Evolutionary conservation across 1,140 invertebrate species (phyloP), one percentile per base, ranked within the genome.

Genomic region (Manduca sexta): DNA sequence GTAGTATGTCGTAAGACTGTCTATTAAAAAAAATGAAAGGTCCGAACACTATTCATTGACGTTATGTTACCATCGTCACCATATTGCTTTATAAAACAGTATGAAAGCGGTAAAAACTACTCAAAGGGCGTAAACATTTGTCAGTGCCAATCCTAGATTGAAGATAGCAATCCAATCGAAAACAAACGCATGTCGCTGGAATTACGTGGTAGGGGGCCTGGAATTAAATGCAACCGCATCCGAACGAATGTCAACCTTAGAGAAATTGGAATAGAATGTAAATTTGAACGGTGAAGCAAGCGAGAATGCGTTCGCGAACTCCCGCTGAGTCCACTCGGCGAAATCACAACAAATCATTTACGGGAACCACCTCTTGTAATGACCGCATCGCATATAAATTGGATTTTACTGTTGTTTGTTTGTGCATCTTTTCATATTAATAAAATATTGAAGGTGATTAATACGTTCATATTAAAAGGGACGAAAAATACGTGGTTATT

Each of bases 341-440:
- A 69, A 76, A 81, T 79, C 74, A 82, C 76, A 79, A 84, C 81
- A 84, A 84, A 84, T 82, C 76, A 82, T 80, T 77, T 64, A 71
- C 66, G 61, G 69, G 67, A 53, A 60, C 78, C 75, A 79, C 78
- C 78, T 84, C 68, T 63, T 62, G 66, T 81, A 80, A 84, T 79
- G 76, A 84, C 69, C 71, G 66, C 73, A 70, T 69, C 60, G 62
- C 53, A 64, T 65, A 69, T 69, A 66, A 61, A 71, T 66, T 65
- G 57, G 53, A 55, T 75, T 64, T 66, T 60, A 55, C 50, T 49
- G 41, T 55, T 69, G 60, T 71, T 64, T 69, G 63, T 60, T 64
- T 58, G 52, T 59, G 35, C 44, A 51, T 63, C 45, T 53, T 33
- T 49, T 46, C 30, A 11, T 40, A 17, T 18, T 26, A 40, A 40